Evolutionary conservation across 2,797 vertebrate genomes (phyloP), one percentile per base, ranked within the genome.

Genomic region (Agapornis canus): DNA sequence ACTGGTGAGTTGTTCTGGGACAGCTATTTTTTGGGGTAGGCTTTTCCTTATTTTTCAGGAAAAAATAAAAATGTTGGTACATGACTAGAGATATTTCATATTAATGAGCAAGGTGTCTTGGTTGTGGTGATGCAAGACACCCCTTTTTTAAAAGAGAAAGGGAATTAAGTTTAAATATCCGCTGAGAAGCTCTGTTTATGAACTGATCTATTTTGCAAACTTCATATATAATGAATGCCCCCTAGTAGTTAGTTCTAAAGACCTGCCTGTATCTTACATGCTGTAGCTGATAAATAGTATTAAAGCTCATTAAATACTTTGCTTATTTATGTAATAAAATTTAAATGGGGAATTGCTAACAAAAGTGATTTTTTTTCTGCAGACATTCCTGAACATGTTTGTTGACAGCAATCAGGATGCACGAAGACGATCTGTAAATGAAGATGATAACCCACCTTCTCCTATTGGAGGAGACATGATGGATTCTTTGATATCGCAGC

Each of bases 371-470:
- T 96, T 96, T 40, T 96, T 84, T 94, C 80, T 84, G 29, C 97
- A 99, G 99, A 99, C 99, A 2, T 99, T 99, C 97, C 98, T 99
- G 94, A 99, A 99, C 98, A 99, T 99, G 99, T 99, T 99, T 97
- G 99, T 99, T 76, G 99, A 99, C 97, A 99, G 99, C 97, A 99
- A 99, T 97, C 99, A 99, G 97, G 99, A 99, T 75, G 99, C 99
- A 83, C 98, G 99, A 82, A 98, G 99, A 42, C 98, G 99, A 48
- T 99, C 99, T 4, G 98, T 99, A 92, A 99, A 99, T 56, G 99
- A 99, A 89, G 99, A 99, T 0, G 99, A 99, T 97, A 99, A 99
- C 96, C 99, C 99, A 5, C 99, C 99, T 37, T 99, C 99, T 76
- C 99, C 99, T 27, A 99, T 99, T 51, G 99, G 99, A 45, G 98